phyloP scores from a whole-genome alignment of 2,888 invertebrate species.

The Diachrysia chrysitis region DNA sequence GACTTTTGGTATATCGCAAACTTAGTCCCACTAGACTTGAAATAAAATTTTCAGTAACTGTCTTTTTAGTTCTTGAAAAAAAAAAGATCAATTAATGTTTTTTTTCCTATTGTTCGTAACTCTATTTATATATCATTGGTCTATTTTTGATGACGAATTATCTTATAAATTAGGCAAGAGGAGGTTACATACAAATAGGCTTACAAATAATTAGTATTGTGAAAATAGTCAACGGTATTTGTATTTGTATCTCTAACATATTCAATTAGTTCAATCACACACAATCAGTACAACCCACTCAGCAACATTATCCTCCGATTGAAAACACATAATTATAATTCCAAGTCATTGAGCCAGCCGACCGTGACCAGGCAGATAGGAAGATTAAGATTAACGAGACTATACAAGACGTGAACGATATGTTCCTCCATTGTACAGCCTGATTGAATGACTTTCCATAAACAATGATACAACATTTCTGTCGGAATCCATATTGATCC shows the following conservation, averaged over 20 bases:
- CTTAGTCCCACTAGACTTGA: no score
- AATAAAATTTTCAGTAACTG: no score
- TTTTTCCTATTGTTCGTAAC: no score
- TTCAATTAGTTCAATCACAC: neutral
- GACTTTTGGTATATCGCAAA: neutral
- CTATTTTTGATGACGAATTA: no score
- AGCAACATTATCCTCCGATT: constrained; percentile 25
- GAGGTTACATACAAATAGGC: neutral
- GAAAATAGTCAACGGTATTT: neutral
- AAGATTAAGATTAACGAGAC: constrained; percentile 84
- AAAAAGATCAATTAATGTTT: no score
- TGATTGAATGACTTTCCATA: constrained; percentile 85
- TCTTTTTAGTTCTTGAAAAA: no score
- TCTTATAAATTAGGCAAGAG: no score
- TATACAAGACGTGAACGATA: constrained; percentile 74
- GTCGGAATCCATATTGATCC: constrained; percentile 58
- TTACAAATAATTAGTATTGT: neutral
- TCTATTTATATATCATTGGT: no score
- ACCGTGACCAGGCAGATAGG: constrained; percentile 77
- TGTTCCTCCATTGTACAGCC: constrained; percentile 77
- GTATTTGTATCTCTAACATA: neutral
- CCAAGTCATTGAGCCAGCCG: constrained; percentile 63
- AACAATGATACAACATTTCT: constrained; percentile 82
- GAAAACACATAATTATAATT: constrained; percentile 56
- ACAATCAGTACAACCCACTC: neutral